These are phyloP conservation scores for Drosophila parabipectinata DNA, from an alignment of 1,140 invertebrate species.

Conservation along the genomic window DNA sequence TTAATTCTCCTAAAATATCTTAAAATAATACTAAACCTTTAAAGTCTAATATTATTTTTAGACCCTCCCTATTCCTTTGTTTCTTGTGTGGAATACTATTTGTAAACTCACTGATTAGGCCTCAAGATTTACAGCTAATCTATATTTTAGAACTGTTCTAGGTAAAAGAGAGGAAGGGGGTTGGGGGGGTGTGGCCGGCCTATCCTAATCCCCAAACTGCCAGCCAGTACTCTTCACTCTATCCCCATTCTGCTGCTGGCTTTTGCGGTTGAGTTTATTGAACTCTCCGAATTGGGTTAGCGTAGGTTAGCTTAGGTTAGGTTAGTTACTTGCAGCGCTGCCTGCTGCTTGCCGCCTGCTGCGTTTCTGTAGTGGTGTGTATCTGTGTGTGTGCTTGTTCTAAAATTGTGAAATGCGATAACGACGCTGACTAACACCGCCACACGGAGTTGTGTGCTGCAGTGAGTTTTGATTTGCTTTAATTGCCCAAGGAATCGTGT, in stretches of 20 bases:
- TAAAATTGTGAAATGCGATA: slow-evolving; percentile 69
- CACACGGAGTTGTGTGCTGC: background rate
- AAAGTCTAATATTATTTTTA: background rate
- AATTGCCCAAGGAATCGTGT: slow-evolving; percentile 46
- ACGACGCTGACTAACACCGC: slow-evolving; percentile 35
- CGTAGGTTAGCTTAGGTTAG: slow-evolving; percentile 63
- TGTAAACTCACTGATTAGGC: slow-evolving; percentile 60
- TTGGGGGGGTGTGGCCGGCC: background rate
- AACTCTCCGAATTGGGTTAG: slow-evolving; percentile 71
- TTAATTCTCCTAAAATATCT: too few species aligned
- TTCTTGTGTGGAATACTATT: slow-evolving; percentile 4
- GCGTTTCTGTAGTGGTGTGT: slow-evolving; percentile 14
- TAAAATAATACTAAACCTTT: too few species aligned
- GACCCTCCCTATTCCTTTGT: background rate
- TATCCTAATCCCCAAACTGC: slow-evolving; percentile 5
- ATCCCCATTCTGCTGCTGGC: background rate
- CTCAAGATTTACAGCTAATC: slow-evolving; percentile 72
- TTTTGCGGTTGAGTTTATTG: slow-evolving; percentile 56
- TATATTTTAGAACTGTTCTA: slow-evolving; percentile 62
- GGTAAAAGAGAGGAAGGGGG: background rate
- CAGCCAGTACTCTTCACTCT: background rate
- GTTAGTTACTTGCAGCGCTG: slow-evolving; percentile 54
- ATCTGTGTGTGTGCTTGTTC: slow-evolving; percentile 41
- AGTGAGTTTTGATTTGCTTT: slow-evolving; percentile 59
- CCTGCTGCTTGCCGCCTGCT: slow-evolving; percentile 21